These are phyloP conservation scores for Suncus etruscus DNA, from an alignment of 2,113 vertebrate genomes.

Conservation along the genomic window DNA sequence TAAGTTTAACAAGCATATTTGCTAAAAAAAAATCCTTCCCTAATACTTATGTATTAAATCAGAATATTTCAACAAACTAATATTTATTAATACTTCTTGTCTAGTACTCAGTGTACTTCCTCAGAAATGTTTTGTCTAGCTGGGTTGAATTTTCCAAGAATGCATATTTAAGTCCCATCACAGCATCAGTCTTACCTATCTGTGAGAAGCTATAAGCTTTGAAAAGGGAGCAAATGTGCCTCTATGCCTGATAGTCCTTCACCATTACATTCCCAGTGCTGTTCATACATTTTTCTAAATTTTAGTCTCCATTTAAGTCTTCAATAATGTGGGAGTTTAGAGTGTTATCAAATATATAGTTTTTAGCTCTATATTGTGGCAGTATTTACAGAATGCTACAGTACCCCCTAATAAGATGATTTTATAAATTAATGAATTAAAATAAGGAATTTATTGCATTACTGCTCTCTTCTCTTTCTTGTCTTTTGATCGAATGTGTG, in stretches of 20 bases:
- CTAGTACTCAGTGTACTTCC: neutral
- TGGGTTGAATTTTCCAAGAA: neutral
- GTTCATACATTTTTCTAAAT: slow-evolving; percentile 25
- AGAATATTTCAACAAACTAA: neutral
- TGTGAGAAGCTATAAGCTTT: neutral
- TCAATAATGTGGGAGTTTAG: neutral
- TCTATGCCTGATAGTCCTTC: neutral
- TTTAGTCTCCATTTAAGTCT: slow-evolving; percentile 45
- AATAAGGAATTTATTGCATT: neutral
- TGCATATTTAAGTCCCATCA: neutral
- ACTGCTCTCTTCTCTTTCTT: neutral
- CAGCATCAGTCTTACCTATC: neutral
- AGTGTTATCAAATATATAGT: slow-evolving; percentile 12
- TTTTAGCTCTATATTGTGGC: slow-evolving; percentile 15
- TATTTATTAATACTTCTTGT: neutral
- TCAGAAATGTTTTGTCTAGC: neutral
- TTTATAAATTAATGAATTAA: slow-evolving; percentile 12
- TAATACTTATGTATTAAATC: neutral
- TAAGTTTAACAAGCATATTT: neutral
- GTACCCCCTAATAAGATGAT: neutral
- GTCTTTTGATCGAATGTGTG: rapidly evolving
- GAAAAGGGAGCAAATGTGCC: neutral
- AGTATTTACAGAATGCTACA: neutral
- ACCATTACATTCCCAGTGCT: neutral
- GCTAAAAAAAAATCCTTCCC: slow-evolving; percentile 21